phyloP scores from a whole-genome alignment of 1,140 invertebrate genomes.

The Acarapis woodi region DNA sequence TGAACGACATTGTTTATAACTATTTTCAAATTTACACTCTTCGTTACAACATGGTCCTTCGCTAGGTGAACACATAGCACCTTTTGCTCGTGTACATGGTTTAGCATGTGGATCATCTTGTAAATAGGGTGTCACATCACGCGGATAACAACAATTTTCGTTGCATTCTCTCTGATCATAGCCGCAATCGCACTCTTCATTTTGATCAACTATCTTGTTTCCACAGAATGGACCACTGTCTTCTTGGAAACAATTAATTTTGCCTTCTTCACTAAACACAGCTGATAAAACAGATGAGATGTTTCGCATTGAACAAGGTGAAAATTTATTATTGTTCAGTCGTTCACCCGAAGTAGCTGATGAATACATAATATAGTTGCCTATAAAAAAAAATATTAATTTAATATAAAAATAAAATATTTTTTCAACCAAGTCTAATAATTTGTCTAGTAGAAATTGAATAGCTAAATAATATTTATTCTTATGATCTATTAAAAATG shows the following conservation, averaged over 20 bases:
- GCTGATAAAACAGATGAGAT: conserved; percentile 79
- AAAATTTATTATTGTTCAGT: conserved; percentile 81
- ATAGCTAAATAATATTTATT: too few relatives aligned
- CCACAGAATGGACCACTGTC: conserved; percentile 87
- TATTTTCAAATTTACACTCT: conserved; percentile 36
- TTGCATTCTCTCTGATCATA: conserved; percentile 74
- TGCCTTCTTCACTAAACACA: conserved; percentile 44
- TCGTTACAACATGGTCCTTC: conserved; percentile 80
- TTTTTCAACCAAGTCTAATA: too few relatives aligned
- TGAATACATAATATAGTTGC: conserved; percentile 81
- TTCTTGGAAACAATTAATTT: conserved; percentile 76
- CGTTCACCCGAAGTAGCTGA: conserved; percentile 75
- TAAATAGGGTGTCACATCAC: conserved; percentile 30
- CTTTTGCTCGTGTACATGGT: conserved; percentile 40
- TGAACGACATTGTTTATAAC: conserved; percentile 30
- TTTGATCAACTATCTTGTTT: conserved; percentile 89
- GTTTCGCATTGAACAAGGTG: conserved; percentile 66
- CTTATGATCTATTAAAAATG: too few relatives aligned
- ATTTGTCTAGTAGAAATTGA: too few relatives aligned
- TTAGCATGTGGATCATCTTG: conserved; percentile 33
- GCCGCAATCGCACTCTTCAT: conserved; percentile 95
- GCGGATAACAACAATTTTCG: conserved; percentile 77
- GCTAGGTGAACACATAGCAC: conserved; percentile 51
- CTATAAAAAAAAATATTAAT: too few relatives aligned
- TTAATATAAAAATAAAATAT: too few relatives aligned